phyloP scores from a whole-genome alignment of 2,888 invertebrate genomes.

The Liodrosophila aerea region DNA sequence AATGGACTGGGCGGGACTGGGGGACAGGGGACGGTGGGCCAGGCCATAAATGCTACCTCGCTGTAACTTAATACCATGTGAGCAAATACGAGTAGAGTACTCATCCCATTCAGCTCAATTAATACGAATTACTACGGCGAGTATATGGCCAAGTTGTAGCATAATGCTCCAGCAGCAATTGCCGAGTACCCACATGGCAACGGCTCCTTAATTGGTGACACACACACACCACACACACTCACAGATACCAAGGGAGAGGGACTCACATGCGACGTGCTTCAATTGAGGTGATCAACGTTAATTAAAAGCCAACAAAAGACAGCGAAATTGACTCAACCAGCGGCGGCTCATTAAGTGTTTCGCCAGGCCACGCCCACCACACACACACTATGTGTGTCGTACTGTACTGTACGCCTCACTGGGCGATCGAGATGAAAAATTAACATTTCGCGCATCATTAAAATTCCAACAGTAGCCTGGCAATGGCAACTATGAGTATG shows the following conservation, averaged over 20 bases:
- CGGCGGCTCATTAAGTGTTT: constrained; percentile 49
- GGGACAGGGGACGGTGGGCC: too few species aligned
- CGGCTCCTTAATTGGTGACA: constrained; percentile 71
- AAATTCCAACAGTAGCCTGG: constrained; percentile 62
- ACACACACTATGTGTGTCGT: not conserved
- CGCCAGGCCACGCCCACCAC: constrained; percentile 39
- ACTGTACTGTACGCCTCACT: constrained; percentile 17
- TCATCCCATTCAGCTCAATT: constrained; percentile 66
- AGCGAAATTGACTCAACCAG: constrained; percentile 39
- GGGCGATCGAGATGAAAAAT: constrained; percentile 71
- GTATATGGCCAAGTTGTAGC: constrained; percentile 60
- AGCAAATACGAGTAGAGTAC: too few species aligned
- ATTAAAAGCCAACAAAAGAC: constrained; percentile 77
- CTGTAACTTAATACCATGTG: constrained; percentile 60
- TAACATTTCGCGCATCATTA: constrained; percentile 77
- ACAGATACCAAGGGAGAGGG: constrained; percentile 18
- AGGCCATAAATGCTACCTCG: constrained; percentile 49
- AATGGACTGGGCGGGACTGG: constrained; percentile 23
- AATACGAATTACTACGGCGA: constrained; percentile 61
- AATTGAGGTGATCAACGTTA: constrained; percentile 82
- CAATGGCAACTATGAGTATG: constrained; percentile 9
- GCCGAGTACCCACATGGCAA: constrained; percentile 70
- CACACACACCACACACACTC: constrained; percentile 17
- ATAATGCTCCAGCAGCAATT: constrained; percentile 60
- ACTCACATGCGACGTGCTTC: constrained; percentile 70